A percentile compares a stretch with the other conserved stretches of the same genome.
Evolutionary conservation across 2,113 vertebrate genomes (phyloP).

Genomic region (Semicossyphus pulcher): DNA sequence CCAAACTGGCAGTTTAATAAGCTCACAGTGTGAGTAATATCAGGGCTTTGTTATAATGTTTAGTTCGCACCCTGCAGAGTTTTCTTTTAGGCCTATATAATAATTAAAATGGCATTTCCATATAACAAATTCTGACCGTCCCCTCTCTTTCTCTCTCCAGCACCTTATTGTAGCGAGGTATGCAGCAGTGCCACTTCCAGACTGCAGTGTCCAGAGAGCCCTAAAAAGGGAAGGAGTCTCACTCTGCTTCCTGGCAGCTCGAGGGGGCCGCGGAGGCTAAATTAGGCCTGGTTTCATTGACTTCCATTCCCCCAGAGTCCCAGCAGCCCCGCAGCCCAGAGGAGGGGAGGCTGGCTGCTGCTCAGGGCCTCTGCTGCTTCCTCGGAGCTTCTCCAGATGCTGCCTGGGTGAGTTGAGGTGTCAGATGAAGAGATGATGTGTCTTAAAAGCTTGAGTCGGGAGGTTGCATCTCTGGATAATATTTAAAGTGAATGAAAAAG

Average conservation of each 20-base stretch:
- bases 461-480: conserved; percentile 2
- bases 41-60: not conserved
- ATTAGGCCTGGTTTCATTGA: conserved; percentile 80
- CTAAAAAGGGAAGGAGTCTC: conserved; percentile 84
- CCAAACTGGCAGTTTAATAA: conserved; percentile 8
- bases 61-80: not conserved
- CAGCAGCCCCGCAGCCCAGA: conserved; percentile 51
- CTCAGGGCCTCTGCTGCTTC: conserved; percentile 37
- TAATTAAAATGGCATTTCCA: conserved; percentile 3
- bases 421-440: conserved; percentile 26
- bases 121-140: conserved; percentile 15
- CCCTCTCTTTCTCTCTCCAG: conserved; percentile 15
- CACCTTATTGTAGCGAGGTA: conserved; percentile 53
- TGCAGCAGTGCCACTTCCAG: conserved; percentile 72
- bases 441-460: conserved; percentile 7
- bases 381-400: conserved; percentile 49
- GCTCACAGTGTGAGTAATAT: not conserved
- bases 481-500: not conserved
- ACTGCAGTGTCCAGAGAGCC: conserved; percentile 76
- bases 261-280: conserved; percentile 73
- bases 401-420: conserved; percentile 43
- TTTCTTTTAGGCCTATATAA: conserved; percentile 9
- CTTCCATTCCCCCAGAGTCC: conserved; percentile 66
- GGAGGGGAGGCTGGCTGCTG: conserved; percentile 43
- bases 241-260: conserved; percentile 76